Base-by-base conservation (phyloP, 1,140 invertebrate species). In the Ceratoteleas bidentatus region DNA sequence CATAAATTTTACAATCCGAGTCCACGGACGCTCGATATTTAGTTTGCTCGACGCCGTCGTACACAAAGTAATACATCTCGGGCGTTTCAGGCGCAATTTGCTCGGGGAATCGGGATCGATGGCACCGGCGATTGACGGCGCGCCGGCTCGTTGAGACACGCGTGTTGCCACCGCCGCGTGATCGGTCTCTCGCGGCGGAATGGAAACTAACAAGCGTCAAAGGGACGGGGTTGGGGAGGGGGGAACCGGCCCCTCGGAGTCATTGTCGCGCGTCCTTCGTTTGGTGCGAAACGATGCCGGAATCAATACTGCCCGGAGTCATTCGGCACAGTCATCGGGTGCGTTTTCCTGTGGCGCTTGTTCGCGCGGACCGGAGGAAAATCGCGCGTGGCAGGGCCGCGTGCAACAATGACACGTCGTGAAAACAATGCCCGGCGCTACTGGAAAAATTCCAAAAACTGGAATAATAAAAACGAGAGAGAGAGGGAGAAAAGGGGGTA, bases 391-490 rank as follows among this genome's bases (percentile, higher is more conserved):
- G 83, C 61, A 64, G 65, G 75, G 77, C 76, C 75, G 65, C 84
- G 82, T 84, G 87, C 87, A 91, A 91, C 90, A 91, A 91, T 91
- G 90, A 91, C 90, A 90, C 90, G 89, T 88, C 86, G 87, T 88
- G 88, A 90, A 24, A 90, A 91, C 90, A 91, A 91, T 91, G 88
- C 90, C 86, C 87, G 88, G 88, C 85, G 88, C 87, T 85, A 91
- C 90, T 91, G 90, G 90, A 91, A 92, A 91, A 92, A 91, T 90
- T 91, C 88, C 90, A 90, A 90, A 91, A 91, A 90, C 86, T 87
- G 76, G 88, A 89, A 90, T 90, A 90, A 90, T 89, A 88, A 90
- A 90, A 90, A 89, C 87, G 89, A 88, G 88, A 87, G 87, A 87
- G 85, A 83, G 87, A 80, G 85, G 84, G 86, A 74, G 70, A 62